phyloP scores from a whole-genome alignment of 2,797 vertebrate genomes.

The Hippocampus kuda region DNA sequence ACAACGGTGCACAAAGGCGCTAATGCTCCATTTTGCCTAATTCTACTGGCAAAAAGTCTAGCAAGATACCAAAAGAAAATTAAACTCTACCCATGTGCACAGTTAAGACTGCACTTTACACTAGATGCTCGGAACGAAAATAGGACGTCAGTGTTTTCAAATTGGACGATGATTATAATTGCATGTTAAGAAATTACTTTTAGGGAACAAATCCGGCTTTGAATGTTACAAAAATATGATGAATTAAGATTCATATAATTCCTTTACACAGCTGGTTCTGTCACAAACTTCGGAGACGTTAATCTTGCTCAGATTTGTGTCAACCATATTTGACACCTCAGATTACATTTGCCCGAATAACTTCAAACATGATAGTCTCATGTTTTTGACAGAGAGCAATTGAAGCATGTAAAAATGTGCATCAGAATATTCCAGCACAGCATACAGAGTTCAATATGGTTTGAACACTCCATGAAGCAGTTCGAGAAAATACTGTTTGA shows the following conservation, averaged over 20 bases:
- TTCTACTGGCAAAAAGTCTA: too few species aligned
- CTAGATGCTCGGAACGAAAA: too few species aligned
- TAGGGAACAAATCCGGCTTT: neutral
- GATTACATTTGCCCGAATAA: neutral
- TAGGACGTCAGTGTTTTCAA: too few species aligned
- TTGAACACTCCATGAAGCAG: constrained; percentile 22
- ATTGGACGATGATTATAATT: too few species aligned
- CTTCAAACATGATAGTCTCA: constrained; percentile 17
- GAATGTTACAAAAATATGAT: neutral
- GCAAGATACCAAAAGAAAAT: too few species aligned
- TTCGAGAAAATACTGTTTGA: constrained; percentile 16
- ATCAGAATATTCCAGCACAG: constrained; percentile 8
- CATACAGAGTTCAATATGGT: constrained; percentile 14
- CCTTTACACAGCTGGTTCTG: neutral
- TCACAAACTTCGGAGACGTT: neutral
- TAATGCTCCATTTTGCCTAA: too few species aligned
- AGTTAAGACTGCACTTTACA: too few species aligned
- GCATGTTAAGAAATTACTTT: neutral
- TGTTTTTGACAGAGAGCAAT: constrained; percentile 35
- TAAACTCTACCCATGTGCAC: too few species aligned
- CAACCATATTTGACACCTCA: constrained; percentile 7
- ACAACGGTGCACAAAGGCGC: too few species aligned
- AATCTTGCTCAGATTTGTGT: neutral
- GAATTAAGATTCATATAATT: neutral
- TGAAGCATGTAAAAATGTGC: constrained; percentile 20